phyloP scores from a whole-genome alignment of 2,113 vertebrate genomes.

The Pterocles orientalis region DNA sequence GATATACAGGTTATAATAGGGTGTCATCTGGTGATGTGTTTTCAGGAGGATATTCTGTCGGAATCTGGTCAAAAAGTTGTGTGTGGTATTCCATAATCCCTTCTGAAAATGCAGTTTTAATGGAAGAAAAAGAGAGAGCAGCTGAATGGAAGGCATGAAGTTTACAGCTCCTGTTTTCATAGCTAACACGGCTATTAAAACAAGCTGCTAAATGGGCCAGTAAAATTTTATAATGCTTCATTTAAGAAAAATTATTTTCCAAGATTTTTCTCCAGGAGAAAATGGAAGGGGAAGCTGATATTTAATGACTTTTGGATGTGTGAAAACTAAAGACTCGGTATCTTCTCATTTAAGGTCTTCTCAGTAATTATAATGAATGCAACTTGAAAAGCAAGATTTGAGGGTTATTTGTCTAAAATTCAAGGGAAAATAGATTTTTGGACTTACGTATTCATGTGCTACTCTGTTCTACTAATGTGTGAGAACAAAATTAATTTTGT shows the following conservation, averaged over 20 bases:
- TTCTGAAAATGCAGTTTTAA: background rate
- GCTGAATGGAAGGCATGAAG: background rate
- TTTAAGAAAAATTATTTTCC: background rate
- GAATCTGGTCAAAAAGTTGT: background rate
- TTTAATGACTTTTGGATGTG: background rate
- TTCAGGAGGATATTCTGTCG: background rate
- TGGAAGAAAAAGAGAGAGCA: background rate
- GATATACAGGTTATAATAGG: background rate
- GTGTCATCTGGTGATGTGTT: background rate
- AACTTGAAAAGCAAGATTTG: background rate
- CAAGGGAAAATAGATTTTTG: background rate
- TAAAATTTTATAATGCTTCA: conserved; percentile 13
- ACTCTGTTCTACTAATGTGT: background rate
- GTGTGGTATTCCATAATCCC: background rate
- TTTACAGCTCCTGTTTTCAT: background rate
- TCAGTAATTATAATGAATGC: background rate
- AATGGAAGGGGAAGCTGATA: background rate
- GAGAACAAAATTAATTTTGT: conserved; percentile 16
- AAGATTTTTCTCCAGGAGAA: background rate
- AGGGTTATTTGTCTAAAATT: background rate
- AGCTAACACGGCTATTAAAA: background rate
- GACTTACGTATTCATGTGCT: background rate
- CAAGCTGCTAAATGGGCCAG: background rate
- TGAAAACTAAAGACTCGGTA: background rate
- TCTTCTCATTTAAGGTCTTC: background rate